These are phyloP conservation scores for Malacosoma neustria DNA, from an alignment of 2,888 invertebrate genomes.

Conservation along the genomic window DNA sequence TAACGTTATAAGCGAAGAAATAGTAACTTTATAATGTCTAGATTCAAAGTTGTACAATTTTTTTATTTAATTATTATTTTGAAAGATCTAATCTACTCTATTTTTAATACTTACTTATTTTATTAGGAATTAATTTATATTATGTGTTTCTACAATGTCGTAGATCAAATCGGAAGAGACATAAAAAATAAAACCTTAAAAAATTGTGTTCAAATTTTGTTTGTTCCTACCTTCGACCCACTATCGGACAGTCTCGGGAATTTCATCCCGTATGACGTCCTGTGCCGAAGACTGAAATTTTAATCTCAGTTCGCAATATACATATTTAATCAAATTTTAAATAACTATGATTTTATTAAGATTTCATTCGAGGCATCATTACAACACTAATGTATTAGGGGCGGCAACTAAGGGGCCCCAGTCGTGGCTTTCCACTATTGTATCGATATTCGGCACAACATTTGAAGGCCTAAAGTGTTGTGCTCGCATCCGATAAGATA, in stretches of 20 bases:
- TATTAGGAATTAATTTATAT: conserved; percentile 72
- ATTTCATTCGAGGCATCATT: conserved; percentile 36
- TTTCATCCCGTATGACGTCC: conserved; percentile 44
- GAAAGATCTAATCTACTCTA: conserved; percentile 69
- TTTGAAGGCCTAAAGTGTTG: conserved; percentile 71
- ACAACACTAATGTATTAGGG: conserved; percentile 43
- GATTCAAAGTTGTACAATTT: conserved; percentile 72
- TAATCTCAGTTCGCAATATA: conserved; percentile 14
- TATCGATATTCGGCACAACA: conserved; percentile 49
- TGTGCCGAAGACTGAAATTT: conserved; percentile 40
- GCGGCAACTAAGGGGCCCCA: conserved; percentile 62
- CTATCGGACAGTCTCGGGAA: conserved; percentile 49
- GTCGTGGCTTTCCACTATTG: conserved; percentile 46
- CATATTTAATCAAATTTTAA: conserved; percentile 8
- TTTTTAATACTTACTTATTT: conserved; percentile 71
- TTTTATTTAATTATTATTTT: conserved; percentile 69
- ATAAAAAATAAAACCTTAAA: conserved; percentile 70
- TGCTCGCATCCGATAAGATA: conserved; percentile 54
- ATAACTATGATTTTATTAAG: conserved; percentile 18
- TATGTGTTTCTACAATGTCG: conserved; percentile 70
- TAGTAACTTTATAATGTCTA: conserved; percentile 54
- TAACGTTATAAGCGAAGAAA: conserved; percentile 58
- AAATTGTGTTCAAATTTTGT: conserved; percentile 59
- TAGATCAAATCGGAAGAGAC: conserved; percentile 60
- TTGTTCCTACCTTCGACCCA: conserved; percentile 39